Percentiles rank a stretch among this genome's conserved stretches.
Evolutionary conservation across 2,113 vertebrate genomes (phyloP).

Genomic region (Crotalus viridis): DNA sequence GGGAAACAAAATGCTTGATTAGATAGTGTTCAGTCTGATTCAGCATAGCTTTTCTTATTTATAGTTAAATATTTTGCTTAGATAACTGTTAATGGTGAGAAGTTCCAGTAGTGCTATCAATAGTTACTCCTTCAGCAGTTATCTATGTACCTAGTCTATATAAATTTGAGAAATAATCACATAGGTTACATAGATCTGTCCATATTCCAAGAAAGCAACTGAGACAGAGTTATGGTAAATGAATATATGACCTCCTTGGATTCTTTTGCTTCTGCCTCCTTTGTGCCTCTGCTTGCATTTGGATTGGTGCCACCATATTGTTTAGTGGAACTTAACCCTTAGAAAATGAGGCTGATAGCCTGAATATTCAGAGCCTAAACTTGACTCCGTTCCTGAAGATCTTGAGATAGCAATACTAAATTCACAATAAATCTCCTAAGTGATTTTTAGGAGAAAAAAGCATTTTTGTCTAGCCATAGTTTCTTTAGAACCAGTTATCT

Average conservation of each 20-base stretch:
- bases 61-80: neutral
- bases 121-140: neutral
- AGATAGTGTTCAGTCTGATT: neutral
- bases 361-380: neutral
- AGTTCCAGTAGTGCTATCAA: neutral
- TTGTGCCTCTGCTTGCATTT: neutral
- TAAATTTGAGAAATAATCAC: neutral
- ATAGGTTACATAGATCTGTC: neutral
- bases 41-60: neutral
- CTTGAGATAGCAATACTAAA: neutral
- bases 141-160: neutral
- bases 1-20: neutral
- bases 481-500: neutral
- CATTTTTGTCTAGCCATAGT: neutral
- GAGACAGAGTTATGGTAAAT: neutral
- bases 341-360: neutral
- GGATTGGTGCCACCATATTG: neutral
- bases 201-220: neutral
- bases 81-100: neutral
- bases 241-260: neutral
- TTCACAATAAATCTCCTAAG: too few relatives aligned
- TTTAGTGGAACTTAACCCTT: neutral
- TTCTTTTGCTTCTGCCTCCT: neutral
- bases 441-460: neutral
- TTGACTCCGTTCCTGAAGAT: neutral